Conservation (phyloP, 2,888 invertebrate genomes). For the Mythimna loreyi region DNA sequence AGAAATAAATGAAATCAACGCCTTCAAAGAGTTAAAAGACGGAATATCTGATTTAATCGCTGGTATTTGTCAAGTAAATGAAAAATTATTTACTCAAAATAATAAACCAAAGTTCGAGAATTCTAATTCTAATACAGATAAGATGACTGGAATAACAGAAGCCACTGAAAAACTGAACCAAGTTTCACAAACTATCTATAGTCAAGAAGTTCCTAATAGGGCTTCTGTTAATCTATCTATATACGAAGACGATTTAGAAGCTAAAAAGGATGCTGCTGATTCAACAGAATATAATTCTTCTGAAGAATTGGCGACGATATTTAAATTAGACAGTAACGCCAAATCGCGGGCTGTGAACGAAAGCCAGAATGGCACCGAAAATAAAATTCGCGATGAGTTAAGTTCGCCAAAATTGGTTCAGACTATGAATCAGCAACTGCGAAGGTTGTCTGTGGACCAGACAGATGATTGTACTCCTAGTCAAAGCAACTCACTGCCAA, state of each 20-base stretch:
- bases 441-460: constrained; percentile 84
- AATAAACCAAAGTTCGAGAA: constrained; percentile 68
- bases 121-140: constrained; percentile 62
- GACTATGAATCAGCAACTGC: constrained; percentile 85
- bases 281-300: constrained; percentile 92
- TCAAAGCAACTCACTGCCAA: constrained; percentile 87
- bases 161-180: constrained; percentile 79
- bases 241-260: constrained; percentile 85
- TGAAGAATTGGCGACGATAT: constrained; percentile 92
- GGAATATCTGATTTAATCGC: constrained; percentile 89
- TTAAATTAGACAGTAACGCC: constrained; percentile 83
- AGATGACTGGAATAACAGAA: constrained; percentile 78
- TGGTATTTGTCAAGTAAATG: constrained; percentile 88
- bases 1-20: constrained; percentile 86
- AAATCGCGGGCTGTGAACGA: constrained; percentile 67
- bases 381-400: constrained; percentile 79
- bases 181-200: constrained; percentile 73
- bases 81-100: constrained; percentile 82
- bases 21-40: constrained; percentile 88
- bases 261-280: constrained; percentile 83
- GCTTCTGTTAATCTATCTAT: constrained; percentile 84
- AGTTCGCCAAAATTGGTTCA: constrained; percentile 88
- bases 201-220: constrained; percentile 76
- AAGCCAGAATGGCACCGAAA: constrained; percentile 69
- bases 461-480: constrained; percentile 83